Conservation (phyloP, 2,797 vertebrate genomes). For the Channallabes apus region DNA sequence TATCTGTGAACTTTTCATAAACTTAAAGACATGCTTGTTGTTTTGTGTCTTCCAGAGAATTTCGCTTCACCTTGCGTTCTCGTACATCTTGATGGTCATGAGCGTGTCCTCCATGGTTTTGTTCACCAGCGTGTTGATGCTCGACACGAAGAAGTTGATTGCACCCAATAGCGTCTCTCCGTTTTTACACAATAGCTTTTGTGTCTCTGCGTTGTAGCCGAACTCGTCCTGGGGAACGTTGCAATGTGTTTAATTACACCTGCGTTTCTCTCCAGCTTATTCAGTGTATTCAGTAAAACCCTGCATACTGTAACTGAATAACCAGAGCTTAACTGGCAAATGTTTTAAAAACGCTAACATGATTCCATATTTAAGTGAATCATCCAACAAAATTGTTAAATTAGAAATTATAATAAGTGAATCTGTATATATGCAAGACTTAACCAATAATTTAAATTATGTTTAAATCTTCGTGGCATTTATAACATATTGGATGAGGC, state of each 20-base stretch:
- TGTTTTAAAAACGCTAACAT: background rate
- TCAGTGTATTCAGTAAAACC: background rate
- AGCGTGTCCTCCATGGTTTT: constrained; percentile 99
- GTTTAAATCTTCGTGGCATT: background rate
- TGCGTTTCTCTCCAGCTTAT: background rate
- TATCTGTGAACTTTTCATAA: background rate
- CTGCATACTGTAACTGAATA: background rate
- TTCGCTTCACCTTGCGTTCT: constrained; percentile 84
- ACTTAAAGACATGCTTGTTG: background rate
- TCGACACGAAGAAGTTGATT: constrained; percentile 94
- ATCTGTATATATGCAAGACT: background rate
- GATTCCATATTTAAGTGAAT: background rate
- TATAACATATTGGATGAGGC: background rate
- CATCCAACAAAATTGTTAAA: background rate
- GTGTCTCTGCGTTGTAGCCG: constrained; percentile 95
- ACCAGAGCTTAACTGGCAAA: background rate
- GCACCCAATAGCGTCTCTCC: constrained; percentile 92
- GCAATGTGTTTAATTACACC: background rate
- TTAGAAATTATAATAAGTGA: background rate
- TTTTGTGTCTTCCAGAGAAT: background rate
- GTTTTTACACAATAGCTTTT: constrained; percentile 93
- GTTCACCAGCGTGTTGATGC: constrained; percentile 93
- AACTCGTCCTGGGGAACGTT: constrained; percentile 86
- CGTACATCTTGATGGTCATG: constrained; percentile 92
- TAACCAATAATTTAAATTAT: background rate